Evolutionary conservation across 2,113 vertebrate species (phyloP).

Genomic region (Globicephala melas): DNA sequence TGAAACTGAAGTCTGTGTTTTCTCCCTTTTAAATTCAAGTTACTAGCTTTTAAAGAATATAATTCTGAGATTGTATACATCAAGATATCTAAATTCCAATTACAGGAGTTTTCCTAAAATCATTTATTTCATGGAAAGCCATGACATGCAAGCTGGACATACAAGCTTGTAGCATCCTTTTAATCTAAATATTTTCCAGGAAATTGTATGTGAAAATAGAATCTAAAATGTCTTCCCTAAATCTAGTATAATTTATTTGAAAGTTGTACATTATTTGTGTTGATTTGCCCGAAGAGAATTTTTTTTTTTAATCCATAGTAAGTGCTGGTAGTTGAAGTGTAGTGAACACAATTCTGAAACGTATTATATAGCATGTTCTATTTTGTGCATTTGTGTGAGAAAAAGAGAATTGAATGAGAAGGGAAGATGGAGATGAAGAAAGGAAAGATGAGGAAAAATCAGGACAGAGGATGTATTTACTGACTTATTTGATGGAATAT

Average conservation of each 20-base stretch:
- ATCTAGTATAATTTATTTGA: not conserved
- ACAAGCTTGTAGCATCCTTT: not conserved
- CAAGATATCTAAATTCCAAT: not conserved
- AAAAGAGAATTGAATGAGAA: not conserved
- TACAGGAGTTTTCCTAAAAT: not conserved
- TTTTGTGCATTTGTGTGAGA: not conserved
- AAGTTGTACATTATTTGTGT: not conserved
- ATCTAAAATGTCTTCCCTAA: not conserved
- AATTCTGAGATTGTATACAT: not conserved
- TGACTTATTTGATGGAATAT: not conserved
- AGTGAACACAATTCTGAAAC: not conserved
- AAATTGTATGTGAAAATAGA: constrained; percentile 20
- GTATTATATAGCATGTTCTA: not conserved
- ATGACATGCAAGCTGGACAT: not conserved
- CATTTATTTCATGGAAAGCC: not conserved
- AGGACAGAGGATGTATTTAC: not conserved
- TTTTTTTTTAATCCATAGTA: not conserved
- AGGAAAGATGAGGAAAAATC: not conserved
- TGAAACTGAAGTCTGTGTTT: not conserved
- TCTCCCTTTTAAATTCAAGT: not conserved
- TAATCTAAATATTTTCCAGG: constrained; percentile 15
- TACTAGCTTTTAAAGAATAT: not conserved
- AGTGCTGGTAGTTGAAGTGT: not conserved
- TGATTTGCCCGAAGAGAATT: not conserved
- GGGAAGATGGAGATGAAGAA: not conserved